Conservation (phyloP, 2,797 vertebrate species). For the Pseudomugil gertrudae region DNA sequence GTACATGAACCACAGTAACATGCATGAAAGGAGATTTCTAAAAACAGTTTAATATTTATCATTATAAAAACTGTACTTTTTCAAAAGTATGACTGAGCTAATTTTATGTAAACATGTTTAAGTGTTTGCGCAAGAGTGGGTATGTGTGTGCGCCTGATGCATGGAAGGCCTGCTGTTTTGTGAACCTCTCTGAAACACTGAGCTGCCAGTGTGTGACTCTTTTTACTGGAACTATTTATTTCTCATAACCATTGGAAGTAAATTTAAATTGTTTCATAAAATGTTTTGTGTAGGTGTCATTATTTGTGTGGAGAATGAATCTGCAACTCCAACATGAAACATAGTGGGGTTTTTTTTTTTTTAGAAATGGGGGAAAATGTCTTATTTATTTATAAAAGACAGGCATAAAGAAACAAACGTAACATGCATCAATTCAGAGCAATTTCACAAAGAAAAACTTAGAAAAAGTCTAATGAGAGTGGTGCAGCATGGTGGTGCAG, state of each 20-base stretch:
- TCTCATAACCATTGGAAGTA: conserved; percentile 87
- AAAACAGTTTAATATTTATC: conserved; percentile 76
- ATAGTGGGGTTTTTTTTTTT: not conserved
- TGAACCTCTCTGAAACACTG: conserved; percentile 81
- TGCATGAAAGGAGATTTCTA: conserved; percentile 69
- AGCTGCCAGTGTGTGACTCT: conserved; percentile 79
- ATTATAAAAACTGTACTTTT: conserved; percentile 92
- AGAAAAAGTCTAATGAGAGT: too few relatives aligned
- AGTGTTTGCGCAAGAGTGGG: conserved; percentile 28
- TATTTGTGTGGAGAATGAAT: conserved; percentile 22
- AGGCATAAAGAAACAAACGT: conserved; percentile 86
- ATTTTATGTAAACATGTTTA: conserved; percentile 63
- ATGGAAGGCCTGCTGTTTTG: conserved; percentile 81
- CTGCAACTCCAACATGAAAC: not conserved
- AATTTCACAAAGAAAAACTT: conserved; percentile 75
- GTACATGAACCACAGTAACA: conserved; percentile 44
- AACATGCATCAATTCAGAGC: conserved; percentile 80
- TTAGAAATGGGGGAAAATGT: conserved; percentile 26
- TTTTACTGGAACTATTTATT: conserved; percentile 90
- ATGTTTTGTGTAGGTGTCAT: conserved; percentile 44
- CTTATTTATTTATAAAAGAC: conserved; percentile 78
- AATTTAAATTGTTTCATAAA: conserved; percentile 86
- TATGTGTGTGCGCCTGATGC: conserved; percentile 68
- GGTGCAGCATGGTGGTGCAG: too few relatives aligned
- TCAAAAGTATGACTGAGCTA: conserved; percentile 89